These are phyloP conservation scores for Pycnomerus fuliginosus DNA, from an alignment of 2,888 invertebrate genomes.

Conservation along the genomic window DNA sequence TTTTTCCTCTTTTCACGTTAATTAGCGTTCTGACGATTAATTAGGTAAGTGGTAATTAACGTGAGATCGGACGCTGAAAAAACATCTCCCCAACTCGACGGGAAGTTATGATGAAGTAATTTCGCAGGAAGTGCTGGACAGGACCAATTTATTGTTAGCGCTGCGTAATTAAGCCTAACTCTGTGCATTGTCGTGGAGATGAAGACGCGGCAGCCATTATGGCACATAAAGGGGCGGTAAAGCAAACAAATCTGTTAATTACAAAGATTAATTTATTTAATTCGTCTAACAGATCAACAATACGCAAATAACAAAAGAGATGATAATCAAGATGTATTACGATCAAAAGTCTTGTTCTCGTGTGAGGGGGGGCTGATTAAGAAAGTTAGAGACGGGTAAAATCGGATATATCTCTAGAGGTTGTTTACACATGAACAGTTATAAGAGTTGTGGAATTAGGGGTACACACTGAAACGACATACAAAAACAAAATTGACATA, in stretches of 20 bases:
- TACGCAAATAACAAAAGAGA: constrained; percentile 38
- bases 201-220: no score
- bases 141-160: constrained; percentile 39
- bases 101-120: constrained; percentile 47
- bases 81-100: constrained; percentile 30
- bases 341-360: constrained; percentile 28
- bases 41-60: constrained; percentile 32
- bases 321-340: constrained; percentile 22
- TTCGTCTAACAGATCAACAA: constrained; percentile 48
- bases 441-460: constrained; percentile 23
- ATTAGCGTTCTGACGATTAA: no score
- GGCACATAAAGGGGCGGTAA: no score
- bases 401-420: constrained; percentile 22
- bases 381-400: constrained; percentile 5
- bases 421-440: constrained; percentile 25
- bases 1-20: neutral
- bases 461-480: constrained; percentile 27
- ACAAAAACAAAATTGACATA: constrained; percentile 24
- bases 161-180: constrained; percentile 36
- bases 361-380: constrained; percentile 14
- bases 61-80: constrained; percentile 41
- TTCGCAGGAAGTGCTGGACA: constrained; percentile 40
- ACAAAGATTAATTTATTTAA: constrained; percentile 45
- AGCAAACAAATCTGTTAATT: constrained; percentile 28
- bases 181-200: constrained; percentile 30